phyloP scores from a whole-genome alignment of 1,140 invertebrate species.

The Periplaneta americana region DNA sequence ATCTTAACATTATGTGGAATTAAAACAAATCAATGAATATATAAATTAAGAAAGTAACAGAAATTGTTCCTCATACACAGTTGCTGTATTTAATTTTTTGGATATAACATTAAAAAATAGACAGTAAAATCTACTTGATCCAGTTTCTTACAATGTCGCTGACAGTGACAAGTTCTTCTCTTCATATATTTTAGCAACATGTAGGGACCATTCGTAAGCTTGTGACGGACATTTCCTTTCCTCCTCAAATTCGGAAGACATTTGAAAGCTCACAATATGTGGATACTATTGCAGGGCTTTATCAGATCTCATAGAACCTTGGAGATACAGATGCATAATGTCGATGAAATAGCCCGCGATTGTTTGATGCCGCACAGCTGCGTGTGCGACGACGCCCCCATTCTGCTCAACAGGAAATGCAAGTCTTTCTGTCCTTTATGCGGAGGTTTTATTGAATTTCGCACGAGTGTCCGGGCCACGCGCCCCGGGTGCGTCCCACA shows the following conservation, averaged over 20 bases:
- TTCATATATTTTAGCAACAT: no score
- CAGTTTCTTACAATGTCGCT: no score
- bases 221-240: neutral
- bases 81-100: no score
- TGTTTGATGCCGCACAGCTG: neutral
- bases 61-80: no score
- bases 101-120: no score
- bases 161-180: no score
- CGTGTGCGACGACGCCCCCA: neutral
- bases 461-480: neutral
- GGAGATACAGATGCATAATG: neutral
- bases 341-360: neutral
- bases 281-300: neutral
- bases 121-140: no score
- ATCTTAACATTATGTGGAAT: no score
- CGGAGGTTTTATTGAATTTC: neutral
- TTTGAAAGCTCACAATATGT: neutral
- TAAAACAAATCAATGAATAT: no score
- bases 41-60: no score
- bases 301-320: neutral
- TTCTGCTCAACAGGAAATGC: neutral
- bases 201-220: no score
- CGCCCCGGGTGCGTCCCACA: neutral
- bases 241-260: neutral
- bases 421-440: neutral